Percentiles rank a stretch among this genome's conserved stretches.
Evolutionary conservation across 2,888 invertebrate species (phyloP).

Genomic region (Drosophila kanekoi): DNA sequence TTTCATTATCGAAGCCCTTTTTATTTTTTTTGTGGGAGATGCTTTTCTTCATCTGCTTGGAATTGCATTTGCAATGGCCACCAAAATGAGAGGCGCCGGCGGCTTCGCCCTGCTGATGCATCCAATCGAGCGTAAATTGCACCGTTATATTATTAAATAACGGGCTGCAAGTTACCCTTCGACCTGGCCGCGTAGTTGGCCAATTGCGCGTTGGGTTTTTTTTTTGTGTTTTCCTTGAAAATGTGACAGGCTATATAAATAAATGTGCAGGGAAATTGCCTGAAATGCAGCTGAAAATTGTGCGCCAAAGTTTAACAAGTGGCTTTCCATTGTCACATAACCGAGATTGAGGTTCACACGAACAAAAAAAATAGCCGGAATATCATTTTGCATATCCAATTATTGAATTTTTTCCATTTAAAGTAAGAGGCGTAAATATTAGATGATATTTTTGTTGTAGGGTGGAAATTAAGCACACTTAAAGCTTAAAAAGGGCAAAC

Average conservation of each 20-base stretch:
- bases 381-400: not conserved
- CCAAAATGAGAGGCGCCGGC: conserved; percentile 44
- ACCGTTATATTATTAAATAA: conserved; percentile 70
- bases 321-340: not conserved
- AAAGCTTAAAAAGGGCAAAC: no score
- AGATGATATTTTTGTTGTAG: no score
- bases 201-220: conserved; percentile 20
- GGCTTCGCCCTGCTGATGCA: conserved; percentile 45
- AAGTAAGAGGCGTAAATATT: not conserved
- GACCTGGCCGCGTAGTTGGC: conserved; percentile 22
- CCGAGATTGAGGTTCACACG: not conserved
- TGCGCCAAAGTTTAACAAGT: conserved; percentile 14
- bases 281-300: conserved; percentile 57
- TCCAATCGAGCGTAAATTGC: conserved; percentile 71
- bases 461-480: no score
- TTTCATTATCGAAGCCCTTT: conserved; percentile 53
- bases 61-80: conserved; percentile 50
- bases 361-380: not conserved
- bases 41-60: conserved; percentile 26
- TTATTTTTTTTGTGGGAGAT: not conserved
- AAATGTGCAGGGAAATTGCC: conserved; percentile 39
- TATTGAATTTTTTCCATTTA: not conserved
- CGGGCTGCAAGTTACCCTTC: conserved; percentile 41
- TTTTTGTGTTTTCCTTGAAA: conserved; percentile 23
- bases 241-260: conserved; percentile 41